Evolutionary conservation across 2,113 vertebrate genomes (phyloP), one percentile per base, ranked within the genome.

Genomic region (Abramis brama): DNA sequence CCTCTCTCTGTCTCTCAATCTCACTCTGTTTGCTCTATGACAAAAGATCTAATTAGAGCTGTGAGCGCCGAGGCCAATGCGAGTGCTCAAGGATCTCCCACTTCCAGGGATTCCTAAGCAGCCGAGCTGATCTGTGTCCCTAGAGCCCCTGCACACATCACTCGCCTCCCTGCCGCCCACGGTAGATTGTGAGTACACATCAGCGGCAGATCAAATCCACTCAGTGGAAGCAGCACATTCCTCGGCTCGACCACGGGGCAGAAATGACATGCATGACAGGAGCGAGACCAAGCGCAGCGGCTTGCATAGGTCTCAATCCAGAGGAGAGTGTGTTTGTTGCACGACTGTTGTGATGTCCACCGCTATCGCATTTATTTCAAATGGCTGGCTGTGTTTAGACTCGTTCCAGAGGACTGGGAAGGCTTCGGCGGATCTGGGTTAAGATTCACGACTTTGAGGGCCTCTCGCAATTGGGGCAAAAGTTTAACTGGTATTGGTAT

Each of bases 31-130:
- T 77, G 43, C 77, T 81, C 64, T 47, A 66, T 90, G 86, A 88
- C 85, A 68, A 91, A 92, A 89, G 86, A 88, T 86, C 82, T 89
- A 90, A 90, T 82, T 82, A 92, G 84, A 86, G 84, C 83, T 82
- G 64, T 85, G 11, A 71, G 82, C 84, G 76, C 60, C 66, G 85
- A 75, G 88, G 87, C 73, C 4, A 2, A 81, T 52, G 87, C 11
- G 50, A 87, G n/a, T 62, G 85, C 45, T 64, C 0, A 1, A 85
- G 79, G 80, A 6, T 17, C 77, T 85, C 88, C 70, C 62, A 75
- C 73, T 87, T 77, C 43, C 50, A 82, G 57, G 88, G 77, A 87
- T 83, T 89, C 84, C 81, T 70, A 27, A 77, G 83, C 76, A 81
- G 75, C 79, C 36, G 57, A 33, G 79, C 79, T 62, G 50, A 85